phyloP scores from a whole-genome alignment of 2,113 vertebrate genomes.

The Epinephelus lanceolatus region DNA sequence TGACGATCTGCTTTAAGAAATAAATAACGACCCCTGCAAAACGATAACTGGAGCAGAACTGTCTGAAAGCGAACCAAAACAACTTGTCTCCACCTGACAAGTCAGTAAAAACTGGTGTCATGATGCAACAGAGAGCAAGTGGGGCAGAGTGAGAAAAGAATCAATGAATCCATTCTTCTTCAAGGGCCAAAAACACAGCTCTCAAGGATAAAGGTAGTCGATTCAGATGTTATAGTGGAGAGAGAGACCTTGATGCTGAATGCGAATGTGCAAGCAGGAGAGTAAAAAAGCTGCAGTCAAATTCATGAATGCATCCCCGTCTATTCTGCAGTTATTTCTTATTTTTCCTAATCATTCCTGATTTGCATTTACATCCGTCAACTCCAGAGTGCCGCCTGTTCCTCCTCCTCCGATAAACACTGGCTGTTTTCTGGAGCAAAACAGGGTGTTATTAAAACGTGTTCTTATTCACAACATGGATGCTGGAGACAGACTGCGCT shows the following conservation, averaged over 20 bases:
- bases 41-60: conserved; percentile 10
- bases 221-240: not conserved
- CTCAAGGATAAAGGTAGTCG: not conserved
- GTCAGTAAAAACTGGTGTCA: conserved; percentile 32
- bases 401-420: conserved; percentile 1
- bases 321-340: not conserved
- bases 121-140: conserved; percentile 81
- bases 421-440: conserved; percentile 15
- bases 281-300: not conserved
- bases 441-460: conserved; percentile 28
- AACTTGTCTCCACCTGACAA: conserved; percentile 34
- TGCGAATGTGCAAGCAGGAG: not conserved
- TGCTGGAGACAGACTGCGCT: not conserved
- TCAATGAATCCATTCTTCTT: conserved; percentile 54
- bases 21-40: not conserved
- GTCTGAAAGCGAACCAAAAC: conserved; percentile 7
- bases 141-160: conserved; percentile 36
- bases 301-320: not conserved
- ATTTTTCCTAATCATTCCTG: conserved; percentile 19
- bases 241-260: not conserved
- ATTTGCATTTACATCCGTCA: conserved; percentile 40
- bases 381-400: not conserved
- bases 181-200: conserved; percentile 4
- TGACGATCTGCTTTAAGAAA: not conserved
- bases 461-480: conserved; percentile 27